These are phyloP conservation scores for Egretta garzetta DNA, from an alignment of 2,113 vertebrate species.

Conservation along the genomic window DNA sequence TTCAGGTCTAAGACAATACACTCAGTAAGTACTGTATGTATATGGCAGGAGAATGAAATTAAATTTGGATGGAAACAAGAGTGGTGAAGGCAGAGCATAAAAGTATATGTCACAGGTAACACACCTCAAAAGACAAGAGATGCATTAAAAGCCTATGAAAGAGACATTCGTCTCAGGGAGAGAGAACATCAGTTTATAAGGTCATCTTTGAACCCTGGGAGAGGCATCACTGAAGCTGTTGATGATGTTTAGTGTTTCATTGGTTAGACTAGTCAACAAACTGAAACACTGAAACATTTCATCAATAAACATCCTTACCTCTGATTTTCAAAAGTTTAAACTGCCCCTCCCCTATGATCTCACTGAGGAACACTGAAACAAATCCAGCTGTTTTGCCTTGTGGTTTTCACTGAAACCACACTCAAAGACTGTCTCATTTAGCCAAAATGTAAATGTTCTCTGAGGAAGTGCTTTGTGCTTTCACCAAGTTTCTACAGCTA, in stretches of 20 bases:
- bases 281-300: not conserved
- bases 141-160: not conserved
- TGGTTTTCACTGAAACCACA: not conserved
- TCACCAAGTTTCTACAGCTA: not conserved
- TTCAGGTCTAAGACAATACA: not conserved
- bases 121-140: not conserved
- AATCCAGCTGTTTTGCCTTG: not conserved
- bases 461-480: not conserved
- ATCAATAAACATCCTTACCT: not conserved
- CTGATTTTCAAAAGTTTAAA: not conserved
- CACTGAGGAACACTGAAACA: not conserved
- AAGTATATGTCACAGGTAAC: not conserved
- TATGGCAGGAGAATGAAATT: not conserved
- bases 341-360: not conserved
- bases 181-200: not conserved
- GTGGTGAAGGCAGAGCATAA: not conserved
- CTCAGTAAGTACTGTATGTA: not conserved
- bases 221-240: not conserved
- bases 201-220: not conserved
- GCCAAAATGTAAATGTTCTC: not conserved
- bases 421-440: not conserved
- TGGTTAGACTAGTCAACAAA: not conserved
- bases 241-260: not conserved
- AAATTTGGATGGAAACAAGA: not conserved
- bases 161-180: not conserved